These are phyloP conservation scores for Eretmochelys imbricata DNA, from an alignment of 2,113 vertebrate genomes.

Conservation along the genomic window DNA sequence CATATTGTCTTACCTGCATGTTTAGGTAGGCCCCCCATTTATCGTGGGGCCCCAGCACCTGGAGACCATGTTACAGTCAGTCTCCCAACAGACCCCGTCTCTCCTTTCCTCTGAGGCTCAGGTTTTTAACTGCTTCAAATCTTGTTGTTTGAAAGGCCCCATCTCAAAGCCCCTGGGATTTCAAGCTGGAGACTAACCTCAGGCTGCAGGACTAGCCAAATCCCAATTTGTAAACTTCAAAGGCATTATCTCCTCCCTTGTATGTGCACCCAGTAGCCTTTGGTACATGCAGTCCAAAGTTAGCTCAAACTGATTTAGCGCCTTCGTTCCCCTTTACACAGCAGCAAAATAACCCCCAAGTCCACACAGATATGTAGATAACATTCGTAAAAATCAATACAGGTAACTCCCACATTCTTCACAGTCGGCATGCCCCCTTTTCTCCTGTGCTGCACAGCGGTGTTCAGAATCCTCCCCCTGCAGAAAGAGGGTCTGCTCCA, in stretches of 20 bases:
- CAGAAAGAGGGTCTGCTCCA: not conserved
- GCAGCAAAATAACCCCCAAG: not conserved
- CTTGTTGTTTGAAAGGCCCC: not conserved
- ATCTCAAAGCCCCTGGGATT: not conserved
- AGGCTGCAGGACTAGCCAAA: not conserved
- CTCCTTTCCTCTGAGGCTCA: not conserved
- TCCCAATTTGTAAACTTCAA: not conserved
- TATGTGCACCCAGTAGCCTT: not conserved
- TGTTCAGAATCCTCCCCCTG: fast-evolving
- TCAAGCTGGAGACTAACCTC: not conserved
- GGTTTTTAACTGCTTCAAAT: not conserved
- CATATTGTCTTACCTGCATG: not conserved
- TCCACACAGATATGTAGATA: not conserved
- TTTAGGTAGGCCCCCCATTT: not conserved
- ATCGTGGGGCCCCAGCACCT: not conserved
- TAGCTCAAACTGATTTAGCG: not conserved
- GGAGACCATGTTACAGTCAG: not conserved
- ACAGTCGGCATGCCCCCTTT: not conserved
- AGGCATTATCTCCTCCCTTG: not conserved
- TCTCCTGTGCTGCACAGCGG: not conserved
- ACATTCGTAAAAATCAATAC: fast-evolving
- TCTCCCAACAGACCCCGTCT: fast-evolving
- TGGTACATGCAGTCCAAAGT: not conserved
- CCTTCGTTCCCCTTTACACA: not conserved
- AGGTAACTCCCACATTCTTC: not conserved